Conservation (phyloP, 1,140 invertebrate species). For the Aphaenogaster floridana region DNA sequence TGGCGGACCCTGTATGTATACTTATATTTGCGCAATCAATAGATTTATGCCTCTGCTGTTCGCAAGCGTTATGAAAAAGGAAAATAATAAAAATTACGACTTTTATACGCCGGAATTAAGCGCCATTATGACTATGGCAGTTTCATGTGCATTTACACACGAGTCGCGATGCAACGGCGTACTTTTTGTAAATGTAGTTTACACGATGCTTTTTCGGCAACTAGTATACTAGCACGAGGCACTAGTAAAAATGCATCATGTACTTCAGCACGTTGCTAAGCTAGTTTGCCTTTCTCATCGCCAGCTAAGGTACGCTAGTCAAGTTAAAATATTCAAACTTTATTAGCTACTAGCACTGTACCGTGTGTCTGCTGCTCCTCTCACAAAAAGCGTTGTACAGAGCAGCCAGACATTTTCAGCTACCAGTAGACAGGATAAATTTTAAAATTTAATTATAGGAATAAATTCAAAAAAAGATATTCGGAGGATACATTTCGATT, state of each 20-base stretch:
- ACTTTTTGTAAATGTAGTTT: neutral
- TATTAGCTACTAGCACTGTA: neutral
- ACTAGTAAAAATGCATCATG: neutral
- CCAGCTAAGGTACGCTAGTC: neutral
- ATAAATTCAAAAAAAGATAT: neutral
- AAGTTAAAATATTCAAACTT: slow-evolving; percentile 41
- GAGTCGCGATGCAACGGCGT: neutral
- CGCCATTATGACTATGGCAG: slow-evolving; percentile 23
- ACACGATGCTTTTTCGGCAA: neutral
- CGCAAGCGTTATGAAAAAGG: neutral
- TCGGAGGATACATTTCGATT: neutral
- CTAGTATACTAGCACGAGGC: slow-evolving; percentile 24
- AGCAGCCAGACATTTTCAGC: slow-evolving; percentile 1
- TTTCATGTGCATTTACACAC: slow-evolving; percentile 54
- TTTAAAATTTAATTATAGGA: slow-evolving; percentile 2
- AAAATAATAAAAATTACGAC: slow-evolving; percentile 6
- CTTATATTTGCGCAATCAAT: neutral
- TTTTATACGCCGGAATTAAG: slow-evolving; percentile 52
- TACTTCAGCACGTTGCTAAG: slow-evolving; percentile 2
- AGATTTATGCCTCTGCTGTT: neutral
- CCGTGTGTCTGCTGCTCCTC: neutral
- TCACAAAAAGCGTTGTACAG: neutral
- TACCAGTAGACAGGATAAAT: neutral
- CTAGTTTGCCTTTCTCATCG: slow-evolving; percentile 25
- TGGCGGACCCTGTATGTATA: too few relatives aligned